phyloP scores from a whole-genome alignment of 1,140 invertebrate genomes.

The Ditylenchus dipsaci region DNA sequence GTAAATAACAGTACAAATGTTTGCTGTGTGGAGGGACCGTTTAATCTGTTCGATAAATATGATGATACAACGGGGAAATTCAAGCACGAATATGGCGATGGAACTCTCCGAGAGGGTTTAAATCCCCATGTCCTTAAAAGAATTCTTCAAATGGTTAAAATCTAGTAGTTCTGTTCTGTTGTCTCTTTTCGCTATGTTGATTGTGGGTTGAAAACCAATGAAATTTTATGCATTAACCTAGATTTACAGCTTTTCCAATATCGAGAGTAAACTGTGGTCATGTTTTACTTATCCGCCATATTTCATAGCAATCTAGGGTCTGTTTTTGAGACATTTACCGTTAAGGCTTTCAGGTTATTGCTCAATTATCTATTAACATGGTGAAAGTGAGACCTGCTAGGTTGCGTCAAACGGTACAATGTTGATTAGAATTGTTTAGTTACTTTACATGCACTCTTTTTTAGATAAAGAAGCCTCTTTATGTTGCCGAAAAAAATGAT shows the following conservation, averaged over 20 bases:
- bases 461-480: too few relatives aligned
- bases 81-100: neutral
- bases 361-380: too few relatives aligned
- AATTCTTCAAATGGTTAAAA: conserved; percentile 15
- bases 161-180: neutral
- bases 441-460: too few relatives aligned
- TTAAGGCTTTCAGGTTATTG: too few relatives aligned
- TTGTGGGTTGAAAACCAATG: neutral
- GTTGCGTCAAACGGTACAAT: too few relatives aligned
- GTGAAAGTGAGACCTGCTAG: too few relatives aligned
- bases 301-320: too few relatives aligned
- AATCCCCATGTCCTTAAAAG: conserved; percentile 7
- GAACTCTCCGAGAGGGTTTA: neutral
- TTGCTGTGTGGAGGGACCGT: conserved; percentile 25
- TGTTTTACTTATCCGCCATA: too few relatives aligned
- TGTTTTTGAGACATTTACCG: too few relatives aligned
- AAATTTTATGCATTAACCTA: neutral
- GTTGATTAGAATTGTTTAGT: too few relatives aligned
- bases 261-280: too few relatives aligned
- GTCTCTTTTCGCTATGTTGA: neutral
- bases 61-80: conserved; percentile 18
- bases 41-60: conserved; percentile 26
- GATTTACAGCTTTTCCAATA: neutral
- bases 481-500: too few relatives aligned
- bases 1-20: conserved; percentile 23